A percentile compares a stretch with the other conserved stretches of the same genome.
Conservation (phyloP, 2,113 vertebrate species). For the Limnothrissa miodon region DNA sequence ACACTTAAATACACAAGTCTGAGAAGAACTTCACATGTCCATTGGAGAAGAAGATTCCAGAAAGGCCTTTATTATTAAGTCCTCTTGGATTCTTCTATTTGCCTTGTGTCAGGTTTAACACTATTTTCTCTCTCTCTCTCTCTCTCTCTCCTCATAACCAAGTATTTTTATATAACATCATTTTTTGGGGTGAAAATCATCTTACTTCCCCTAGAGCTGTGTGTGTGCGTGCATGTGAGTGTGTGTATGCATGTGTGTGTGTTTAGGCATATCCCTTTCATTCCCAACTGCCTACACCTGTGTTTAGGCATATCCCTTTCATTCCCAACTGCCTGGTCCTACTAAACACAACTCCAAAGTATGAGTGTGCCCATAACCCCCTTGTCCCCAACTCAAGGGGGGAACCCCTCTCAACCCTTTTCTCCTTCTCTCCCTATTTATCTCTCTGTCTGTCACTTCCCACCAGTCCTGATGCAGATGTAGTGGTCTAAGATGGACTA, state of each 20-base stretch:
- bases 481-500: not conserved
- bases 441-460: not conserved
- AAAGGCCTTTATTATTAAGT: not conserved
- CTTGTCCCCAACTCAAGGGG: not conserved
- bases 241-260: constrained; percentile 16
- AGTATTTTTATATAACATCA: not conserved
- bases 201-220: not conserved
- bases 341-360: not conserved
- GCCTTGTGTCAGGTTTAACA: not conserved
- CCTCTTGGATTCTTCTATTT: not conserved
- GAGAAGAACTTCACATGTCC: not conserved
- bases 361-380: not conserved
- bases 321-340: not conserved
- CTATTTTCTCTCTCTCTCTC: too few species aligned
- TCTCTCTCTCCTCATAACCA: not conserved
- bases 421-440: not conserved
- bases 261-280: not conserved
- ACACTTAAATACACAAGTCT: not conserved
- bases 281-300: not conserved
- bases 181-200: not conserved
- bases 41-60: not conserved
- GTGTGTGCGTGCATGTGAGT: not conserved
- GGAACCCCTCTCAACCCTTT: not conserved
- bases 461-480: not conserved
- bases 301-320: not conserved